phyloP scores from a whole-genome alignment of 1,140 invertebrate genomes.

The Frieseomelitta varia region DNA sequence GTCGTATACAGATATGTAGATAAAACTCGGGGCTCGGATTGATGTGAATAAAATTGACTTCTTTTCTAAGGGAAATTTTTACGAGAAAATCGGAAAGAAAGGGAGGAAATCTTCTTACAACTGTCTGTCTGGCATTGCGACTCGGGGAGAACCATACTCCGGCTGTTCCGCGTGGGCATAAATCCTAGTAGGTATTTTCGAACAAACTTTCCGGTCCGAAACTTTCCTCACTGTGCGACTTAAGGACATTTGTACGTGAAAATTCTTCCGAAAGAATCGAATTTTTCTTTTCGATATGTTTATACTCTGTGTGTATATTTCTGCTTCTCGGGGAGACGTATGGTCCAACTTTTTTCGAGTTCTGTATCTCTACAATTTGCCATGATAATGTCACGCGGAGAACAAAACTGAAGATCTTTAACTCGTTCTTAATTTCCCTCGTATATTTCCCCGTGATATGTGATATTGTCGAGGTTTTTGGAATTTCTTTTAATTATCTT shows the following conservation, averaged over 20 bases:
- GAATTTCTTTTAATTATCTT: neutral
- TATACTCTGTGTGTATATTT: neutral
- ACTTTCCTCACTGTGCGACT: neutral
- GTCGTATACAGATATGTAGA: neutral
- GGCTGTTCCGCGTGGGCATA: neutral
- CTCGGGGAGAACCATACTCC: neutral
- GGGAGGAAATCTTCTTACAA: neutral
- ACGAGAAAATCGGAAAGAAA: neutral
- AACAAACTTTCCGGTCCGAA: neutral
- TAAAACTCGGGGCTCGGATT: neutral
- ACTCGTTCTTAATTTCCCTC: neutral
- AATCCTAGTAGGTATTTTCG: neutral
- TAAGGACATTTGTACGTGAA: neutral
- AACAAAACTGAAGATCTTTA: neutral
- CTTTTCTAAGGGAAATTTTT: neutral
- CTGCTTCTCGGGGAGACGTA: neutral
- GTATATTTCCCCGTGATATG: no score
- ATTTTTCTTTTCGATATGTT: neutral
- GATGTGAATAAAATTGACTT: neutral
- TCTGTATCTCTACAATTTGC: neutral
- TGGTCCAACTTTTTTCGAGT: neutral
- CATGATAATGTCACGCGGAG: no score
- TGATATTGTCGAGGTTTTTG: no score
- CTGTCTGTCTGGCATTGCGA: conserved; percentile 1
- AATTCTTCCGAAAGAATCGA: neutral